A percentile compares a stretch with the other conserved stretches of the same genome.
Evolutionary conservation across 1,140 invertebrate genomes (phyloP).

Genomic region (Spodoptera frugiperda): DNA sequence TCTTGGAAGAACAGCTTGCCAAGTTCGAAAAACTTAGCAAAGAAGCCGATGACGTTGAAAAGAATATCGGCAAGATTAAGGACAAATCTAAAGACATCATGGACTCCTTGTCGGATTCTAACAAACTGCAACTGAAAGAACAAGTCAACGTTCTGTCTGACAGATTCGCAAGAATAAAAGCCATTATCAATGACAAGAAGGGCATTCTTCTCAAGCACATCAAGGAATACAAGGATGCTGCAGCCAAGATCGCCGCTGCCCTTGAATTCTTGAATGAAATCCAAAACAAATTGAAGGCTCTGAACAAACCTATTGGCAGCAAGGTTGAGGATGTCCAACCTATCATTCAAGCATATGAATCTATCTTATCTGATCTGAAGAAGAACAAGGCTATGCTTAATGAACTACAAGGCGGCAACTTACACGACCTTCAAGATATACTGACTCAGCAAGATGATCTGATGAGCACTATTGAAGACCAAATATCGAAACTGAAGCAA

Average conservation of each 20-base stretch:
- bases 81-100: slow-evolving; percentile 93
- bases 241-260: slow-evolving; percentile 92
- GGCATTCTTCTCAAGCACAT: slow-evolving; percentile 91
- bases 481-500: slow-evolving; percentile 92
- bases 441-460: slow-evolving; percentile 94
- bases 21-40: slow-evolving; percentile 94
- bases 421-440: slow-evolving; percentile 92
- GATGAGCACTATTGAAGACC: slow-evolving; percentile 93
- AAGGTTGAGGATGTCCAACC: slow-evolving; percentile 94
- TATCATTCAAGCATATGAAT: slow-evolving; percentile 92
- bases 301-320: slow-evolving; percentile 94
- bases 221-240: slow-evolving; percentile 92
- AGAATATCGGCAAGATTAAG: slow-evolving; percentile 90
- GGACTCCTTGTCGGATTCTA: slow-evolving; percentile 93
- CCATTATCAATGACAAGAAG: slow-evolving; percentile 91
- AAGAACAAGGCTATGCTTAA: slow-evolving; percentile 92
- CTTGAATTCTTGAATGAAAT: slow-evolving; percentile 93
- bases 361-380: slow-evolving; percentile 92
- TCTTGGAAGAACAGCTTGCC: slow-evolving; percentile 93
- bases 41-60: slow-evolving; percentile 90
- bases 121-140: slow-evolving; percentile 93
- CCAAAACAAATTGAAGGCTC: slow-evolving; percentile 92
- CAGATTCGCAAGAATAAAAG: slow-evolving; percentile 90
- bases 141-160: slow-evolving; percentile 92
- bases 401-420: slow-evolving; percentile 91